Evolutionary conservation across 2,797 vertebrate genomes (phyloP).

Genomic region (Pachyuromys duprasi): DNA sequence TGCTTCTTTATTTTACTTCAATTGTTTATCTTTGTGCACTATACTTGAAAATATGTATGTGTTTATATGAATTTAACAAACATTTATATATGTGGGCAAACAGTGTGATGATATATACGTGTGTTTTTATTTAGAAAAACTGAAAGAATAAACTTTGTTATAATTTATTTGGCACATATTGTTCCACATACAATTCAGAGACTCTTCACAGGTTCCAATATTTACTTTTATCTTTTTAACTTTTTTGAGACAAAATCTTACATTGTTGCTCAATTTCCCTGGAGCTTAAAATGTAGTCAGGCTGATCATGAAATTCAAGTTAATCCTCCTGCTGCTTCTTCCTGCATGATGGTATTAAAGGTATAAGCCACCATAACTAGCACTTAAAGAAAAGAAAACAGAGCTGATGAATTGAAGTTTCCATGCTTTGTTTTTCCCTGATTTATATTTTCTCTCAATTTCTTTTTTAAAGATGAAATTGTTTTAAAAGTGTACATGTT

Average conservation of each 20-base stretch:
- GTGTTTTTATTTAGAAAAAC: background rate
- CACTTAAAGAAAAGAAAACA: background rate
- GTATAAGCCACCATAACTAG: background rate
- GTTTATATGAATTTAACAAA: background rate
- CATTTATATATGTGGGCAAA: background rate
- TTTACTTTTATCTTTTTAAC: background rate
- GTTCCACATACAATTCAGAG: background rate
- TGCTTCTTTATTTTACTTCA: background rate
- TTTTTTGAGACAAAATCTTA: background rate
- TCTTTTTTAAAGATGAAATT: slow-evolving; percentile 19
- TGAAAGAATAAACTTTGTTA: background rate
- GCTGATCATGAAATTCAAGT: background rate
- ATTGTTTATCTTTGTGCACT: background rate
- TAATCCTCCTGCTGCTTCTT: too few species aligned
- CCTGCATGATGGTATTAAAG: background rate
- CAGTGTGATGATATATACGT: background rate
- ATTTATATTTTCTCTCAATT: slow-evolving; percentile 15
- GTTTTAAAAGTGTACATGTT: background rate
- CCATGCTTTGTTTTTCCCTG: background rate
- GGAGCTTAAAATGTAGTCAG: background rate
- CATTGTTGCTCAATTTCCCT: background rate
- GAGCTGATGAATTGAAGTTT: background rate
- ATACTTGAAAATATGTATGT: background rate
- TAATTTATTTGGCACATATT: background rate
- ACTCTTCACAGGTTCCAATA: background rate